These are phyloP conservation scores for Crocuta crocuta DNA, from an alignment of 2,113 vertebrate species.

Conservation along the genomic window DNA sequence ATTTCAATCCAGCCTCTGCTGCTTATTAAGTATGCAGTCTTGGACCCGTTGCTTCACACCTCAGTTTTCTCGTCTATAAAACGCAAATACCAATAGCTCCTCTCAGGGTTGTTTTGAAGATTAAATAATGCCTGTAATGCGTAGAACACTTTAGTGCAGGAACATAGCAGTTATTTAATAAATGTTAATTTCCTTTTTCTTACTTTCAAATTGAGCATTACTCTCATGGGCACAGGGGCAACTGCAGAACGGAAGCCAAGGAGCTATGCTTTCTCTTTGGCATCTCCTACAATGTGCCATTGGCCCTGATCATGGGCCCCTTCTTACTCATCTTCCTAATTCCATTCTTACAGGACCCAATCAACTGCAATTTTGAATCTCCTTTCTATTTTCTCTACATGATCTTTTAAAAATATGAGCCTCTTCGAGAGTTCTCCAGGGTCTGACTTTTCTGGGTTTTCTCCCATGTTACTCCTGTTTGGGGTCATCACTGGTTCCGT, in stretches of 20 bases:
- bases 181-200: slow-evolving; percentile 78
- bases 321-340: neutral
- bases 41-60: neutral
- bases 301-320: neutral
- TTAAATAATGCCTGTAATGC: slow-evolving; percentile 74
- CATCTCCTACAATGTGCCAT: rapidly evolving
- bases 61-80: slow-evolving; percentile 49
- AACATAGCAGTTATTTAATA: slow-evolving; percentile 77
- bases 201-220: slow-evolving; percentile 44
- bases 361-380: neutral
- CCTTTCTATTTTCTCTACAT: neutral
- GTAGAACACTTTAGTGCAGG: slow-evolving; percentile 41
- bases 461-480: neutral
- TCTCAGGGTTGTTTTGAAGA: slow-evolving; percentile 73
- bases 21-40: neutral
- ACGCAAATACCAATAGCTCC: slow-evolving; percentile 68
- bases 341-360: neutral
- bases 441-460: neutral
- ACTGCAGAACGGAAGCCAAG: neutral
- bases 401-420: neutral
- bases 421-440: neutral
- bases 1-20: neutral
- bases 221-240: neutral
- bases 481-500: neutral
- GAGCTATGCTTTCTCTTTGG: neutral